Conservation (phyloP, 1,140 invertebrate species). For the Drosophila burlai region DNA sequence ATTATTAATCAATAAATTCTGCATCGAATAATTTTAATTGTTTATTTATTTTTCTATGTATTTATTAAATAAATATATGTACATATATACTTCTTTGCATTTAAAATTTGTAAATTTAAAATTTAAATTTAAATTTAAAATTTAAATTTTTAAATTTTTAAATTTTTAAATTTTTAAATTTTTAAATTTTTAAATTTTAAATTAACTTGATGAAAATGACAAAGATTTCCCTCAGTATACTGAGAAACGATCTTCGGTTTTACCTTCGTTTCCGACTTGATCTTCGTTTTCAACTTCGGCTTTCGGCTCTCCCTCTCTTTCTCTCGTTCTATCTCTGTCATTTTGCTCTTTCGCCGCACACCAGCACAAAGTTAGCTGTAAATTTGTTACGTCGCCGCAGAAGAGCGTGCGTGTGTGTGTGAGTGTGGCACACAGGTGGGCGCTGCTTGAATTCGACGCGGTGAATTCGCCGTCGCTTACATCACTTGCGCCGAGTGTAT, state of each 20-base stretch:
- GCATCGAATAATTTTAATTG: too few relatives aligned
- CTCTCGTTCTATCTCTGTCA: slow-evolving; percentile 5
- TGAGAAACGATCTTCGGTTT: slow-evolving; percentile 20
- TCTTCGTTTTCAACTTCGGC: slow-evolving; percentile 36
- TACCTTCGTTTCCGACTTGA: slow-evolving; percentile 16
- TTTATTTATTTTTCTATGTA: neutral
- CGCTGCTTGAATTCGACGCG: slow-evolving; percentile 31
- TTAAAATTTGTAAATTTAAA: too few relatives aligned
- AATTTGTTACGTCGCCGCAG: slow-evolving; percentile 79
- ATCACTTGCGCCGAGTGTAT: slow-evolving; percentile 57
- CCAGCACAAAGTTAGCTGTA: slow-evolving; percentile 80
- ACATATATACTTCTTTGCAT: too few relatives aligned
- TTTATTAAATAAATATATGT: neutral
- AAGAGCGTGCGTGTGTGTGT: slow-evolving; percentile 32
- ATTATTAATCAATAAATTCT: too few relatives aligned
- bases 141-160: too few relatives aligned
- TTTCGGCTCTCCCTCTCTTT: slow-evolving; percentile 13
- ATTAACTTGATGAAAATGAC: too few relatives aligned
- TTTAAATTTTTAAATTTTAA: too few relatives aligned
- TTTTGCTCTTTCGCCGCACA: slow-evolving; percentile 53
- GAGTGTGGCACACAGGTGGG: slow-evolving; percentile 60
- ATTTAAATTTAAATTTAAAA: too few relatives aligned
- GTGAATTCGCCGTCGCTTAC: slow-evolving; percentile 78
- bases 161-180: too few relatives aligned
- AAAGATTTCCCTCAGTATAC: neutral